Evolutionary conservation across 2,888 invertebrate species (phyloP), one percentile per base, ranked within the genome.

Genomic region (Drosophila prostipennis): DNA sequence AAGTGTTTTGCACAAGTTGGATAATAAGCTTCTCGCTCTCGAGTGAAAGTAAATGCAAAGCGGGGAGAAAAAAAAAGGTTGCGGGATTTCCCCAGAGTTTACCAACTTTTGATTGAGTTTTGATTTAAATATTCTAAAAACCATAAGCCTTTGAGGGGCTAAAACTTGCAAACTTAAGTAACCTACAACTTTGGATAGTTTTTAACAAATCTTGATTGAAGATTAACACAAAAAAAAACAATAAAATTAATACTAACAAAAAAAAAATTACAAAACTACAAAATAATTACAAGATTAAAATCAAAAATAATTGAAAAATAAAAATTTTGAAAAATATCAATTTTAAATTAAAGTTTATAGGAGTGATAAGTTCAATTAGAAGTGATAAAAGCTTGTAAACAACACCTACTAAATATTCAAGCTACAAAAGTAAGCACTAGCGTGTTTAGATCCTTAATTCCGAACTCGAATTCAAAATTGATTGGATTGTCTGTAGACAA

Each of bases 21-120:
- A 26, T 64, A 65, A 65, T 63, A 65, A 64, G 54, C 45, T 26
- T 5, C 26, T 39, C 26, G 40, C 40, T 29, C 54, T 54, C 23
- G 7, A 65, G 65, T 54, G 64, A 65, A 65, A 65, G 64, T 64
- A 36, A 51, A 49, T 49, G 60, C 42, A 34, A 49, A 43, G 16
- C 42, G 7, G 1, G 10, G 29, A 16, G 26, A 6, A 14, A 34
- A 34, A n/a, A 32, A 48, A 16, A 32, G 42, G 7, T 29, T 36
- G 10, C 26, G 5, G 46, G 46, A 16, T 34, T 42, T 58, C 40
- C 54, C 58, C 29, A 8, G n/a, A 39, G 37, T 52, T 57, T 5
- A n/a, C 29, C n/a, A 57, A 51, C 51, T 49, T 13, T 29, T 29
- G 56, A 56, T 52, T 52, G 19, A 14, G 39, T 58, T 53, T 51